Evolutionary conservation across 1,140 invertebrate genomes (phyloP).

Genomic region (Rhynchophorus ferrugineus): DNA sequence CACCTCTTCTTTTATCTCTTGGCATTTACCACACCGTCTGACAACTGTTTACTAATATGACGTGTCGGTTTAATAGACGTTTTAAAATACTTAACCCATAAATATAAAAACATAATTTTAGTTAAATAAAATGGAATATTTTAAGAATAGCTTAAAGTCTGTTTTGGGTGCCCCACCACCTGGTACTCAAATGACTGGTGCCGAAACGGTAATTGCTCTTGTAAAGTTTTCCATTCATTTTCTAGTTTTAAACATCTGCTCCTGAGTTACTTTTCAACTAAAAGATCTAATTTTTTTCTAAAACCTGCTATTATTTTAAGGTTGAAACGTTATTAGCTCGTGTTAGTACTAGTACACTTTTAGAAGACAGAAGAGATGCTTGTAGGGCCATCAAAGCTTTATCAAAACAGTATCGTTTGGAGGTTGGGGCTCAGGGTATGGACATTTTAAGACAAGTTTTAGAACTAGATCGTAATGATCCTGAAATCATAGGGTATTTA

Average conservation of each 20-base stretch:
- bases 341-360: conserved; percentile 81
- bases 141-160: conserved; percentile 81
- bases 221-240: neutral
- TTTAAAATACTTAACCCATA: too few species aligned
- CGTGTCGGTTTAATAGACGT: too few species aligned
- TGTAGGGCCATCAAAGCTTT: conserved; percentile 90
- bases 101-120: too few species aligned
- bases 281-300: too few species aligned
- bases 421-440: conserved; percentile 95
- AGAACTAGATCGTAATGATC: conserved; percentile 75
- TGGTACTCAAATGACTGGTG: conserved; percentile 63
- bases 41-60: too few species aligned
- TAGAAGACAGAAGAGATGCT: conserved; percentile 94
- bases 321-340: conserved; percentile 89
- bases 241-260: conserved; percentile 13
- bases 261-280: conserved; percentile 4
- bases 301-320: conserved; percentile 52
- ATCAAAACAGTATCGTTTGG: conserved; percentile 85
- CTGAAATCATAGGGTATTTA: conserved; percentile 79
- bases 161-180: conserved; percentile 74
- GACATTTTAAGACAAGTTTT: conserved; percentile 74
- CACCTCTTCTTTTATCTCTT: too few species aligned
- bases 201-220: conserved; percentile 68
- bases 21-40: too few species aligned
- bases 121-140: conserved; percentile 73